phyloP scores from a whole-genome alignment of 2,113 vertebrate genomes.

The Perca flavescens region DNA sequence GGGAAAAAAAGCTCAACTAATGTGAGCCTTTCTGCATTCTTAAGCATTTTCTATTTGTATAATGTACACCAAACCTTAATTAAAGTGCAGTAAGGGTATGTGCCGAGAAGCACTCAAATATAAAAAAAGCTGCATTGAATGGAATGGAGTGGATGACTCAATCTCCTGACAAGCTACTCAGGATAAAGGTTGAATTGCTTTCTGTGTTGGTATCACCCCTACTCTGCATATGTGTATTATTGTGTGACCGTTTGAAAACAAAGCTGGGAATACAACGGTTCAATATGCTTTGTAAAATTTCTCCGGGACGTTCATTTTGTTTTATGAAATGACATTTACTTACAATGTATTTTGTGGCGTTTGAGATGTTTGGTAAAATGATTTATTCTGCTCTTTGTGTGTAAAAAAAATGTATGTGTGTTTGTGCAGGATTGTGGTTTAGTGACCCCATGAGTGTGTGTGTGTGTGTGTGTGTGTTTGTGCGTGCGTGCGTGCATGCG shows the following conservation, averaged over 20 bases:
- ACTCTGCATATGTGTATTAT: constrained; percentile 47
- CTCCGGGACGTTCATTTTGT: constrained; percentile 28
- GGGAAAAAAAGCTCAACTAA: constrained; percentile 14
- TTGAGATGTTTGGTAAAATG: constrained; percentile 27
- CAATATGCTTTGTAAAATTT: constrained; percentile 37
- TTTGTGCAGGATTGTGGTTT: neutral
- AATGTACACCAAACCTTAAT: constrained; percentile 64
- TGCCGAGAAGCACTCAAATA: constrained; percentile 59
- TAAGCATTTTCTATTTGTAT: constrained; percentile 54
- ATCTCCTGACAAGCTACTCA: constrained; percentile 61
- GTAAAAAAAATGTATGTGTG: neutral
- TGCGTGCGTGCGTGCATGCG: neutral
- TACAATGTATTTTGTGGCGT: neutral
- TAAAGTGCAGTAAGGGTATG: constrained; percentile 62
- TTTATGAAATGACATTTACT: constrained; percentile 33
- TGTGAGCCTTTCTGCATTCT: constrained; percentile 54
- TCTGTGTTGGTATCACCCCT: constrained; percentile 21
- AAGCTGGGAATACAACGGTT: constrained; percentile 17
- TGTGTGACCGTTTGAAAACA: constrained; percentile 12
- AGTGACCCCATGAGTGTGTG: neutral
- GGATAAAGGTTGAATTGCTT: constrained; percentile 48
- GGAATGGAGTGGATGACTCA: constrained; percentile 64
- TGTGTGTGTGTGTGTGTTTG: no score
- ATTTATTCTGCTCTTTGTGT: neutral
- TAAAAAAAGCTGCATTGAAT: constrained; percentile 57